Evolutionary conservation across 2,113 vertebrate species (phyloP).

Genomic region (Porphyrio hochstetteri): DNA sequence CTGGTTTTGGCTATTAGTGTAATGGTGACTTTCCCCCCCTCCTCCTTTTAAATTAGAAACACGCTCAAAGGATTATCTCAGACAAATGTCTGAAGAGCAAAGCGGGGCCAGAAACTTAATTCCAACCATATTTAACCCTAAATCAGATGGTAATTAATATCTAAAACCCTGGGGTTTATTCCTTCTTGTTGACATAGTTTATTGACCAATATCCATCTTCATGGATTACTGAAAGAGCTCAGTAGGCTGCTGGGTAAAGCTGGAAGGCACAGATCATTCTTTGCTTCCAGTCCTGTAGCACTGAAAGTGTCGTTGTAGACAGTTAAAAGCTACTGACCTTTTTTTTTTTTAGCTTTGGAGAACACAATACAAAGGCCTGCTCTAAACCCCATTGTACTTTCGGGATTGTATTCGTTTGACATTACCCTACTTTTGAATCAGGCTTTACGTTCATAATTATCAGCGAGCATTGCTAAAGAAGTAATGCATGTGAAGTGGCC

Average conservation of each 20-base stretch:
- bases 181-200: neutral
- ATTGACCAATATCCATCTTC: neutral
- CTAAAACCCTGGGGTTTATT: neutral
- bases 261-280: neutral
- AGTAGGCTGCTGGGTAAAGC: neutral
- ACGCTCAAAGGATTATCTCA: neutral
- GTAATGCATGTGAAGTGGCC: conserved; percentile 16
- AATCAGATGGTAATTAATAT: neutral
- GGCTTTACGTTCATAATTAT: conserved; percentile 27
- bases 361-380: neutral
- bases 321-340: neutral
- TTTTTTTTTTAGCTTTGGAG: neutral
- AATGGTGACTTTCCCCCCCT: neutral
- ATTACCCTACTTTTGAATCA: neutral
- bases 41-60: neutral
- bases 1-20: neutral
- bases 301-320: neutral
- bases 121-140: neutral
- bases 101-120: neutral
- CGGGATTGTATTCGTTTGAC: neutral
- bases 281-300: neutral
- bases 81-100: neutral
- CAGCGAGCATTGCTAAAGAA: neutral
- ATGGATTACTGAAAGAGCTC: neutral
- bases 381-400: neutral